Percentiles rank a stretch among this genome's conserved stretches.
Conservation (phyloP, 2,888 invertebrate species). For the Shargacucullia verbasci region DNA sequence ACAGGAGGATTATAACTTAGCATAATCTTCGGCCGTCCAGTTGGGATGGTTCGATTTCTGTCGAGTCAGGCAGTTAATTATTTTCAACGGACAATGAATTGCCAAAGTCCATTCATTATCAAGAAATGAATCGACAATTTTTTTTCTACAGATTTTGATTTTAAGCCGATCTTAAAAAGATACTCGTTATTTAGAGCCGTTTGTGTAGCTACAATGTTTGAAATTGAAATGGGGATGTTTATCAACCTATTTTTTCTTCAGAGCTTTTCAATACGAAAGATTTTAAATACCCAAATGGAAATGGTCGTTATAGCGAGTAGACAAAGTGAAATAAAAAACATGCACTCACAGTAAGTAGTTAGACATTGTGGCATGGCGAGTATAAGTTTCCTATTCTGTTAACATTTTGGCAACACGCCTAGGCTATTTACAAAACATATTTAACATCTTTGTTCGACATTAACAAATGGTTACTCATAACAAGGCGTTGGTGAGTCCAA, state of each 20-base stretch:
- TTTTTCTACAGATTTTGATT: conserved; percentile 62
- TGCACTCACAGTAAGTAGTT: conserved; percentile 54
- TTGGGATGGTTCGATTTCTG: conserved; percentile 70
- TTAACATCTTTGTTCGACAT: conserved; percentile 68
- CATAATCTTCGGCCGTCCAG: conserved; percentile 67
- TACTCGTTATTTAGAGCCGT: conserved; percentile 34
- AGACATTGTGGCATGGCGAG: conserved; percentile 57
- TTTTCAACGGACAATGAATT: conserved; percentile 83
- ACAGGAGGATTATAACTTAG: conserved; percentile 60
- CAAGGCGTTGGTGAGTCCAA: conserved; percentile 56
- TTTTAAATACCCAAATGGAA: conserved; percentile 27
- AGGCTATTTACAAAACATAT: conserved; percentile 69
- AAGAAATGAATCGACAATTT: conserved; percentile 67
- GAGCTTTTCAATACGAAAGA: conserved; percentile 7
- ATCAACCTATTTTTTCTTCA: conserved; percentile 15
- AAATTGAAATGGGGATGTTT: conserved; percentile 26
- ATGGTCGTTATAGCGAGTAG: conserved; percentile 12
- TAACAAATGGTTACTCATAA: conserved; percentile 71
- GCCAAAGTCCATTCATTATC: conserved; percentile 76
- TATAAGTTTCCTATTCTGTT: conserved; percentile 65
- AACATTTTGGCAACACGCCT: conserved; percentile 73
- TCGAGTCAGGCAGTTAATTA: conserved; percentile 86
- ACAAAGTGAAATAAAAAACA: conserved; percentile 36
- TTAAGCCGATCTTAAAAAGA: conserved; percentile 55
- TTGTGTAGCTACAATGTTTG: conserved; percentile 27